These are phyloP conservation scores for Phorcus lineatus DNA, from an alignment of 2,888 invertebrate genomes.

Conservation along the genomic window DNA sequence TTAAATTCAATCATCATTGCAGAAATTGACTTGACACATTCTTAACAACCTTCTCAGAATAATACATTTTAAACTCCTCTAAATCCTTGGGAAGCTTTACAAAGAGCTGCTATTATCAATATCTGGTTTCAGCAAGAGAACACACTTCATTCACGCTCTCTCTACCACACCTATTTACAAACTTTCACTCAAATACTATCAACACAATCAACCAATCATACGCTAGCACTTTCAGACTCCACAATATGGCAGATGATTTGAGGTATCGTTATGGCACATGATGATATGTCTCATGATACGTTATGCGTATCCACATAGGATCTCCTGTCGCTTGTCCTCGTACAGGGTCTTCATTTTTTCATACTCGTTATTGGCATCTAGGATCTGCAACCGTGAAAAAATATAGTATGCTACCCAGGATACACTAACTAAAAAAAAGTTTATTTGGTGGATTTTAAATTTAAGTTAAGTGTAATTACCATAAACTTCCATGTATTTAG, in stretches of 20 bases:
- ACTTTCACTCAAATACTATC: not conserved
- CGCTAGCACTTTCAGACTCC: not conserved
- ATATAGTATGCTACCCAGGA: not conserved
- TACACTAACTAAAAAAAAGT: not conserved
- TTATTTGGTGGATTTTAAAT: too few relatives aligned
- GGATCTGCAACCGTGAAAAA: conserved; percentile 61
- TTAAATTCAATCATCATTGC: not conserved
- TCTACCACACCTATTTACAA: too few relatives aligned
- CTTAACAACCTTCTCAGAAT: too few relatives aligned
- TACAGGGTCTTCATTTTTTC: conserved; percentile 69
- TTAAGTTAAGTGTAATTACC: too few relatives aligned
- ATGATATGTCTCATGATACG: not conserved
- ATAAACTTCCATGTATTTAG: too few relatives aligned
- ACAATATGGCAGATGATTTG: not conserved
- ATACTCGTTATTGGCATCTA: conserved; percentile 76
- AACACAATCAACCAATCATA: not conserved
- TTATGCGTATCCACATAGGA: conserved; percentile 62
- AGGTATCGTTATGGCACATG: not conserved
- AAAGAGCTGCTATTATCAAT: not conserved
- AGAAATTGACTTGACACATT: too few relatives aligned
- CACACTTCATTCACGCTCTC: too few relatives aligned
- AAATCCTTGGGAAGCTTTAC: not conserved
- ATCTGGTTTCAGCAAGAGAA: not conserved
- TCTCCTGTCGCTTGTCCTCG: conserved; percentile 61
- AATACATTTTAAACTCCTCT: not conserved